These are phyloP conservation scores for Pseudococcus longispinus DNA, from an alignment of 2,888 invertebrate genomes.

Conservation along the genomic window DNA sequence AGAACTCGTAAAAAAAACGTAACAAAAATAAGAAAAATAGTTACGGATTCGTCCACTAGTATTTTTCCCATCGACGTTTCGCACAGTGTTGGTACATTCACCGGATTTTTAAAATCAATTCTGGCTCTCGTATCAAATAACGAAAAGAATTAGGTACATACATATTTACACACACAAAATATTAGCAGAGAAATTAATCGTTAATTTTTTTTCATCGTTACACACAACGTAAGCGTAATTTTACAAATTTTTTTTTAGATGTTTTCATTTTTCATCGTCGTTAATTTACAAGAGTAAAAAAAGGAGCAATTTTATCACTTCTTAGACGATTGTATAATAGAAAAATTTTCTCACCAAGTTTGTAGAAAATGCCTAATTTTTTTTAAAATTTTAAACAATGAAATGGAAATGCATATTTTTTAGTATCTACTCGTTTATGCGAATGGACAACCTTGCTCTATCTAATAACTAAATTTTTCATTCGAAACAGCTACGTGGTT, in stretches of 20 bases:
- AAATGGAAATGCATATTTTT: not conserved
- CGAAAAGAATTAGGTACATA: not conserved
- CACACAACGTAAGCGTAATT: not conserved
- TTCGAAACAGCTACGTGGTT: not conserved
- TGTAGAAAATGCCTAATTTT: not conserved
- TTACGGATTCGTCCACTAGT: not conserved
- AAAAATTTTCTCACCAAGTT: not conserved
- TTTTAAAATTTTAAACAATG: not conserved
- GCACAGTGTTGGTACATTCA: not conserved
- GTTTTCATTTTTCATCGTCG: not conserved
- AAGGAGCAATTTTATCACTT: slow-evolving; percentile 45
- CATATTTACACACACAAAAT: slow-evolving; percentile 23
- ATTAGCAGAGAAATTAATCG: no score
- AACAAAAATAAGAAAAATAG: slow-evolving; percentile 22
- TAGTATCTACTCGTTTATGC: not conserved
- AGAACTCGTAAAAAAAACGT: slow-evolving; percentile 14
- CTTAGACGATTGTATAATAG: slow-evolving; percentile 18
- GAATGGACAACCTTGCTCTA: not conserved
- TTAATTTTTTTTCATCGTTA: not conserved
- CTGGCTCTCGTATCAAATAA: not conserved
- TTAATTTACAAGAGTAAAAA: not conserved
- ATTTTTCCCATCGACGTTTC: not conserved
- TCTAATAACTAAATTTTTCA: not conserved
- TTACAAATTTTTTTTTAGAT: not conserved
- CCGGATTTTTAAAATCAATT: not conserved